Base-by-base conservation (phyloP, 2,797 vertebrate genomes). In the Aldrovandia affinis region DNA sequence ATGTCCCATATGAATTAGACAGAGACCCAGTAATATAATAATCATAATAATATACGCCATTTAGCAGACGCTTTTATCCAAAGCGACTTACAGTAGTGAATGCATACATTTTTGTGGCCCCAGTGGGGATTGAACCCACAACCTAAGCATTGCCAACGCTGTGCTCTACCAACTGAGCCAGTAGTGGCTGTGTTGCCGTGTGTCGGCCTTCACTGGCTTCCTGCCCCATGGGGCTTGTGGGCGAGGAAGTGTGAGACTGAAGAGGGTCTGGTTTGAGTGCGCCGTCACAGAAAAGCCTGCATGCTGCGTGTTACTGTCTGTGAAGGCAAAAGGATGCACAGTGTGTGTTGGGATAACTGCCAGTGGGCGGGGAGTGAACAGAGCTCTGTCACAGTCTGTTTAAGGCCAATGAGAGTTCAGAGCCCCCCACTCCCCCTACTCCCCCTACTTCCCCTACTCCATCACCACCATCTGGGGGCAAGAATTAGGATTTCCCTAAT, bases 271-370 rank as follows among this genome's bases (percentile, higher is more conserved):
- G 63, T 9, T 63, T 63, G 25, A 30, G 30, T 36, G 65, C 36
- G 65, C 33, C 14, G 5, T 33, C 14, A 33, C 30, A 70, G 65
- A 73, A 18, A 36, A 4, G 14, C 30, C 0, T 36, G 18, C 4
- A 42, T 18, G 8, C 9, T 65, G 7, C 28, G 7, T n/a, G 57
- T 83, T 33, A 3, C 63, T 10, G 61, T 57, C 55, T 57, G 55
- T 8, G 6, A 12, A 28, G 14, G 8, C 86, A 85, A 84, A 81
- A 42, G 12, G 89, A 87, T 91, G 88, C 81, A 22, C 20, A 36
- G 59, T 20, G 36, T 39, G 68, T 73, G 68, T 59, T 25, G 39
- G n/a, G n/a, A 36, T 63, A 15, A 4, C 4, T 44, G 36, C 20
- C n/a, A 33, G 28, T 22, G 59, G 57, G 80, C 6, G 15, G 1